Base-by-base conservation (phyloP, 2,888 invertebrate species). In the Calameuta pallipes region DNA sequence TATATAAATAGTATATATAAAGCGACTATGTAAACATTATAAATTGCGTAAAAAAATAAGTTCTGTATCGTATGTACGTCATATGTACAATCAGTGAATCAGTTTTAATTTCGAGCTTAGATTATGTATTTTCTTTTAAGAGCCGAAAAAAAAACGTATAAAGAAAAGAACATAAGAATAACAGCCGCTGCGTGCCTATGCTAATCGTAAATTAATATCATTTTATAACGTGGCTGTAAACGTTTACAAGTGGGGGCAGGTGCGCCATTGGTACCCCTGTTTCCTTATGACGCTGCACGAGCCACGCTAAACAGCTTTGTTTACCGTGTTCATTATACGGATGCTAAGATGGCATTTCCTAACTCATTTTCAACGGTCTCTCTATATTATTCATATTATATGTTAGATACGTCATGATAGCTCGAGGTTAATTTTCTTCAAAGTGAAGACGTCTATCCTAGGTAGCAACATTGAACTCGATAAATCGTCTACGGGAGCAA, bases 161-260 rank as follows among this genome's bases (percentile, higher is more conserved):
- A 56, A 15, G 23, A 56, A 56, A 56, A 23, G 56, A 56, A 23
- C 56, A 37, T 37, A 56, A 56, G 56, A 56, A 9, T 23, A 56
- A 23, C 23, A 23, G 56, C 56, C 23, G 56, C 56, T 56, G 56
- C 56, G 56, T 56, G 56, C 56, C 80, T 81, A 84, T 86, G 86
- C 88, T 91, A 90, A 91, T 90, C 89, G 90, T 86, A 87, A 89
- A 89, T 91, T 90, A 91, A 91, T 90, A 91, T 89, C 88, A 88
- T 87, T 91, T 91, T 89, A 90, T 89, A 88, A 86, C 86, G 85
- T 83, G 83, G 85, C 83, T 88, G 89, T 90, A 89, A 90, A 89
- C 88, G 86, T 90, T 90, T 89, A 90, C 88, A 89, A 87, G 85
- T 81, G 82, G 80, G 71, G 83, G 85, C 88, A 89, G 88, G 89